Percentiles rank a stretch among this genome's conserved stretches.
These are phyloP conservation scores for Stegodyphus dumicola DNA, from an alignment of 1,140 invertebrate species.

Conservation along the genomic window DNA sequence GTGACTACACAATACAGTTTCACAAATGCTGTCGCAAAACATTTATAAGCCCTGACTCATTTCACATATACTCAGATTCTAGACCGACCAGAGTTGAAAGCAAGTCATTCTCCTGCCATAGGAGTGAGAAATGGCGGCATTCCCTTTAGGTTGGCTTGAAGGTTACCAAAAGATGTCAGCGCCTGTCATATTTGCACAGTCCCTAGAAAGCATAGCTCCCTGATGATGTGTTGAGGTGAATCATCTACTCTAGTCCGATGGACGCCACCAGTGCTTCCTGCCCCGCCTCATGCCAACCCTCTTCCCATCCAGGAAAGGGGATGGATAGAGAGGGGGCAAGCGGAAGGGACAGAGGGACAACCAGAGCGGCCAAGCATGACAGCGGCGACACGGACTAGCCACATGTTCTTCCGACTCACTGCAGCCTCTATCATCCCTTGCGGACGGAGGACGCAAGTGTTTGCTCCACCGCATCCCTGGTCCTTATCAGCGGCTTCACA, in stretches of 20 bases:
- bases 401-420: conserved; percentile 57
- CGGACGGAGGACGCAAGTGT: conserved; percentile 40
- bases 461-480: conserved; percentile 49
- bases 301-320: conserved; percentile 1
- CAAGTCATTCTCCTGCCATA: no score
- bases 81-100: no score
- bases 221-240: conserved; percentile 59
- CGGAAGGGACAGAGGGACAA: conserved; percentile 11
- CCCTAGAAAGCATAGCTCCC: conserved; percentile 15
- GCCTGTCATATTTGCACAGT: conserved; percentile 20
- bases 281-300: not conserved
- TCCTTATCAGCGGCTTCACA: conserved; percentile 57
- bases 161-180: no score
- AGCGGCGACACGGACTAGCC: conserved; percentile 59
- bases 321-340: not conserved
- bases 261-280: conserved; percentile 9
- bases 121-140: not conserved
- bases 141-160: not conserved
- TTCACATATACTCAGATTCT: no score
- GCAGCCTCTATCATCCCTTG: conserved; percentile 48
- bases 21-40: no score
- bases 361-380: conserved; percentile 38
- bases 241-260: conserved; percentile 45
- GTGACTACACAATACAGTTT: no score
- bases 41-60: no score